Base-by-base conservation (phyloP, 2,113 vertebrate species). In the Grantiella picta region DNA sequence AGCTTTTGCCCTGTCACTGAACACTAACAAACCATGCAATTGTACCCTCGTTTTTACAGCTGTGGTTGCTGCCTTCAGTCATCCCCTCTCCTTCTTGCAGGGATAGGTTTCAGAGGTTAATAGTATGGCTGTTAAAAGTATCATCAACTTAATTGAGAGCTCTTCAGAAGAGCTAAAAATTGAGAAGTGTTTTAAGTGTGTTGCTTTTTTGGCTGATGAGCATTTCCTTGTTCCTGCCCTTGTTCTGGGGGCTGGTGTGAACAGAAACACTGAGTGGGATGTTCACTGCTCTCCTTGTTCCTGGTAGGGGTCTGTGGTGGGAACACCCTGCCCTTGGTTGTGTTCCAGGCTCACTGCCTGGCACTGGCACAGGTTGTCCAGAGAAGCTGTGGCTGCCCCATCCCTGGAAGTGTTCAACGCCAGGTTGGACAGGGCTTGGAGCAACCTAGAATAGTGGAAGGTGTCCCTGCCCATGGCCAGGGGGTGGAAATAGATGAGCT, bases 81-180 rank as follows among this genome's bases (percentile, higher is more conserved):
- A 50, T 52, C 47, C 38, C 12, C 64, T 61, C 4, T 70, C 72
- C 60, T 53, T 36, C 49, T 68, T 56, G 82, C 44, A 27, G 17
- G 24, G 69, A 11, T 15, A 27, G 69, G 64, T 93, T 92, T 56
- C 66, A 56, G 88, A 83, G 80, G 88, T 93, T 84, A 71, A 77
- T 42, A 35, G 36, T 35, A 23, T 29, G 63, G 45, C 70, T 92
- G 42, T 85, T 94, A 61, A 93, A 94, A 88, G 69, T 86, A 38
- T 76, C 66, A 77, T 81, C 72, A 35, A 49, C 88, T 84, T 92
- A 90, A 86, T 23, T 89, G 86, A 78, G 59, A 81, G 88, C 50
- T 52, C 76, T 90, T 82, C 94, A 86, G 71, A 75, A 69, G 31
- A 89, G 61, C 65, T 94, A 83, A 91, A 94, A 86, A 66, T 69